Evolutionary conservation across 1,140 invertebrate species (phyloP), one percentile per base, ranked within the genome.

Genomic region (Aphis craccivora): DNA sequence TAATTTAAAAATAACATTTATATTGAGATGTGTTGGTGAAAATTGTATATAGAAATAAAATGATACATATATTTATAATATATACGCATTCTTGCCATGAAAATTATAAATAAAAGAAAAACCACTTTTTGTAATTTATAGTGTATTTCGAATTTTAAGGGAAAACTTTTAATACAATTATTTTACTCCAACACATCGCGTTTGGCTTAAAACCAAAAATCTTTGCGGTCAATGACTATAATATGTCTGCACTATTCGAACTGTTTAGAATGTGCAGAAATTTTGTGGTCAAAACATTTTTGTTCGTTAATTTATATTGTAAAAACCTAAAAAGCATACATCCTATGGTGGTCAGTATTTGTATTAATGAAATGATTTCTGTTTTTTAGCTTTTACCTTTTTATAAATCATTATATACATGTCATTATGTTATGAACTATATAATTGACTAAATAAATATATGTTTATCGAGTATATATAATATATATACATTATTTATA

Each of bases 181-280:
- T 89, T 89, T 89, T 35, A 51, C n/a, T n/a, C 30, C 20, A 88
- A 48, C 30, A 88, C 86, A n/a, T 45, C 20, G 43, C 7, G 45
- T 88, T 88, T 88, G 86, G 86, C 86, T 45, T n/a, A 45, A 88
- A 88, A 88, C 45, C 86, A 88, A 48, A 48, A 88, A 23, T 87
- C 40, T 45, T 87, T 45, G 84, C 43, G 84, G 84, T 87, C 84
- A 87, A 87, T 45, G 84, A 84, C 83, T 30, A 43, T 87, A 45
- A 43, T 87, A 45, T 30, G 84, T 45, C 40, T 45, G 84, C 45
- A 35, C 45, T 48, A 30, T 51, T n/a, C 30, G 84, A 25, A 48
- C 40, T n/a, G 37, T 88, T 88, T 51, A 48, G 86, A 45, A 30
- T 45, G 25, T 18, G 43, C 25, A 87, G 25, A 23, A 53, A 88